Percentiles rank a stretch among this genome's conserved stretches.
Evolutionary conservation across 2,888 invertebrate genomes (phyloP).

Genomic region (Frankliniella fusca): DNA sequence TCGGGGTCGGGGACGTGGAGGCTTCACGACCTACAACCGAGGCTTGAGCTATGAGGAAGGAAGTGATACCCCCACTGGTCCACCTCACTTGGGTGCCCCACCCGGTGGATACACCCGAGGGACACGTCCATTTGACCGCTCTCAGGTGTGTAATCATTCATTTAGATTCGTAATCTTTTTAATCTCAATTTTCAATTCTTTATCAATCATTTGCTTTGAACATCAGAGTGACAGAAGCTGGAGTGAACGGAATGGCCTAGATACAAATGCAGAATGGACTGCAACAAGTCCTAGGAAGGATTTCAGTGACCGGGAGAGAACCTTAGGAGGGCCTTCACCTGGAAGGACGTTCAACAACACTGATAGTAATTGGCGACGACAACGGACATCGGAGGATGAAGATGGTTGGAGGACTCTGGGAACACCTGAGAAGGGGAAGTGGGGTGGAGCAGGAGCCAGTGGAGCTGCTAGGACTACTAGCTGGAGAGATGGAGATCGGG

Average conservation of each 20-base stretch:
- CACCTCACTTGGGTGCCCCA: slow-evolving; percentile 33
- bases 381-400: slow-evolving; percentile 50
- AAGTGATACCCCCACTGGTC: slow-evolving; percentile 44
- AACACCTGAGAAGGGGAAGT: slow-evolving; percentile 50
- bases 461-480: slow-evolving; percentile 35
- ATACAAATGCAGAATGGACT: slow-evolving; percentile 48
- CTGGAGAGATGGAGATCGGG: slow-evolving; percentile 39
- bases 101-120: slow-evolving; percentile 36
- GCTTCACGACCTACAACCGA: slow-evolving; percentile 44
- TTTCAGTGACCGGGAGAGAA: slow-evolving; percentile 45
- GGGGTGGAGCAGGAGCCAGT: slow-evolving; percentile 48
- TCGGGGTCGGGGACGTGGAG: slow-evolving; percentile 48
- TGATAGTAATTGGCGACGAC: slow-evolving; percentile 53
- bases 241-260: slow-evolving; percentile 55
- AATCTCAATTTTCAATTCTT: background rate
- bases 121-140: slow-evolving; percentile 40
- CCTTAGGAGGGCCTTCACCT: slow-evolving; percentile 42
- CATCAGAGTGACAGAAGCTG: slow-evolving; percentile 48
- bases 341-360: background rate
- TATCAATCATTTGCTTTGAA: background rate
- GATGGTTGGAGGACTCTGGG: slow-evolving; percentile 53
- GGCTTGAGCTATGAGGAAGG: slow-evolving; percentile 50
- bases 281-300: slow-evolving; percentile 38
- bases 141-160: slow-evolving; percentile 37
- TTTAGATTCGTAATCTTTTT: background rate